These are phyloP conservation scores for Spinus pinus DNA, from an alignment of 2,797 vertebrate species.

Conservation along the genomic window DNA sequence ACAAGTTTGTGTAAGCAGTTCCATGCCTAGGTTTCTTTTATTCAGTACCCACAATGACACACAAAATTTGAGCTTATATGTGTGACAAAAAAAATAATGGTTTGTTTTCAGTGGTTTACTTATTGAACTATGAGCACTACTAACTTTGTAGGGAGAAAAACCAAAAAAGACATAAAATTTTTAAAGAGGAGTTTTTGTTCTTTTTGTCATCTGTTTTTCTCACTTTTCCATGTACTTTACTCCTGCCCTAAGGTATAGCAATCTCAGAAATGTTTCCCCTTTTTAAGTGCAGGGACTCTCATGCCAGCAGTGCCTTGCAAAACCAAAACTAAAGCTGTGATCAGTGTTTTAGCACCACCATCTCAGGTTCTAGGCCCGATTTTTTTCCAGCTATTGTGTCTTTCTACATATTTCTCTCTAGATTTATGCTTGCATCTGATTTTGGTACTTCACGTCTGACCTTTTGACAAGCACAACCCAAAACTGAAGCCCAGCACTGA, in stretches of 20 bases:
- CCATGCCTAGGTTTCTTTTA: background rate
- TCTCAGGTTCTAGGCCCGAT: background rate
- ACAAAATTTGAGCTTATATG: background rate
- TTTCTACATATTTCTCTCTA: background rate
- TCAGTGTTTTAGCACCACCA: background rate
- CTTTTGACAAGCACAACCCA: background rate
- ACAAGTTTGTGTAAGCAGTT: background rate
- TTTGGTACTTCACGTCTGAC: background rate
- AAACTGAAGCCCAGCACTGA: accelerated
- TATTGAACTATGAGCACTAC: background rate
- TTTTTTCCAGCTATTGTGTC: background rate
- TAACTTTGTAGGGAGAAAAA: background rate
- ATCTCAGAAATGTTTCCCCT: background rate
- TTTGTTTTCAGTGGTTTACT: background rate
- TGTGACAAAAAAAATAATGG: background rate
- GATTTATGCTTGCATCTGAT: background rate
- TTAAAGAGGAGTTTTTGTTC: background rate
- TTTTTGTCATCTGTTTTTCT: background rate
- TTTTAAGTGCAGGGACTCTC: background rate
- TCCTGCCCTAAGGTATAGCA: background rate
- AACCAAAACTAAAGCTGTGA: background rate
- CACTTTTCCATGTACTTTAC: background rate
- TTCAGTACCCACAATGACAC: background rate
- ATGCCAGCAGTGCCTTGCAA: background rate
- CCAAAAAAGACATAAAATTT: background rate